These are phyloP conservation scores for Orthosia cruda DNA, from an alignment of 2,888 invertebrate species.

Conservation along the genomic window DNA sequence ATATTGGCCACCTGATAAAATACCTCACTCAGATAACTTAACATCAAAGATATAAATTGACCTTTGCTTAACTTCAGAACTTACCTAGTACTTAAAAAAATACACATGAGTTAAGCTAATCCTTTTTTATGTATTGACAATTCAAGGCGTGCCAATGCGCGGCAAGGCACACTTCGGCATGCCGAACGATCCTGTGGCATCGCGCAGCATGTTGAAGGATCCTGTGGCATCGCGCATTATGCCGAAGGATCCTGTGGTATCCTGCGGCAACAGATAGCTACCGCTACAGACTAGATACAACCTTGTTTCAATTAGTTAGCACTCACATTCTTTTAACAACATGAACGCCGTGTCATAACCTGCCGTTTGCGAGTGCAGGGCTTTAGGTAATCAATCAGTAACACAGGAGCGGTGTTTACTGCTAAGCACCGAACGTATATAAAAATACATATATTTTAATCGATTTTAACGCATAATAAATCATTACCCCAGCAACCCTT, in stretches of 20 bases:
- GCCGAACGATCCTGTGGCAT: too few relatives aligned
- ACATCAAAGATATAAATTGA: slow-evolving; percentile 3
- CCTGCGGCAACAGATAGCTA: too few relatives aligned
- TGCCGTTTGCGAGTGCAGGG: too few relatives aligned
- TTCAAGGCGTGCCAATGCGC: not conserved
- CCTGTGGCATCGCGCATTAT: too few relatives aligned
- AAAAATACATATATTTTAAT: not conserved
- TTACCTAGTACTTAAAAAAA: not conserved
- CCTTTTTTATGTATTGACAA: not conserved
- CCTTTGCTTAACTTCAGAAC: not conserved
- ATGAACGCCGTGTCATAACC: too few relatives aligned
- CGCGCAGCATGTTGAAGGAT: too few relatives aligned
- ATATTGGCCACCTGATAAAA: slow-evolving; percentile 26
- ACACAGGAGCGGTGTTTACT: too few relatives aligned
- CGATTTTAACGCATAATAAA: not conserved
- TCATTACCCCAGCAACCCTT: not conserved
- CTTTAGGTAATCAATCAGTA: not conserved
- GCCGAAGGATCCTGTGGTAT: too few relatives aligned
- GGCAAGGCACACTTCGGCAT: too few relatives aligned
- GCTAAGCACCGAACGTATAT: not conserved
- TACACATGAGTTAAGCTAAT: not conserved
- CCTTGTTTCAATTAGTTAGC: too few relatives aligned
- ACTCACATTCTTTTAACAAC: too few relatives aligned
- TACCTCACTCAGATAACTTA: slow-evolving; percentile 12
- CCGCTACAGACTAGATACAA: too few relatives aligned